These are phyloP conservation scores for Sanderia malayensis DNA, from an alignment of 30 jellyfish, hydroid and myxozoan genomes.

Conservation along the genomic window DNA sequence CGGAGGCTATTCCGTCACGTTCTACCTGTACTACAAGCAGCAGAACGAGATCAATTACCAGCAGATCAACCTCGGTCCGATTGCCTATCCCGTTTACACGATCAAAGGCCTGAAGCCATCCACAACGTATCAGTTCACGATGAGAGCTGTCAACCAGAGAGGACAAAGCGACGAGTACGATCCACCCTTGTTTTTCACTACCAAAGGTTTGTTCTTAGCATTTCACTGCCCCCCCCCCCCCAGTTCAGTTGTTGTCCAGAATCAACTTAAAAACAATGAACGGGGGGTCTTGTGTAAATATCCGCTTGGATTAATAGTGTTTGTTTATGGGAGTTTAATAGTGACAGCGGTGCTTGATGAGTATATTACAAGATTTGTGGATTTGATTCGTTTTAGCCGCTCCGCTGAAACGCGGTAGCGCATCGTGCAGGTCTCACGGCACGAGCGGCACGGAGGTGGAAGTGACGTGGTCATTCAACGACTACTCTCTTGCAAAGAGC, in stretches of 20 bases:
- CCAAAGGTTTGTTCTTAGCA: neutral
- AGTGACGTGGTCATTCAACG: slow-evolving; percentile 52
- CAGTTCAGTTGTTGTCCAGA: too few species aligned
- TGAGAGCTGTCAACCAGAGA: neutral
- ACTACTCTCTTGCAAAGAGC: slow-evolving; percentile 34
- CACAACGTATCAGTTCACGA: slow-evolving; percentile 8
- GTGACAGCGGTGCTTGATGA: too few species aligned
- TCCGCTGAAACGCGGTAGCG: slow-evolving; percentile 16
- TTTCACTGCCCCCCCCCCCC: too few species aligned
- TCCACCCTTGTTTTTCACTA: neutral
- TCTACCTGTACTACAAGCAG: slow-evolving; percentile 56
- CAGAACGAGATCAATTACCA: slow-evolving; percentile 20
- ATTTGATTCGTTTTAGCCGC: neutral
- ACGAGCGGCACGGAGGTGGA: slow-evolving; percentile 54
- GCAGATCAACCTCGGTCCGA: slow-evolving; percentile 48
- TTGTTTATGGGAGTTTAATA: too few species aligned
- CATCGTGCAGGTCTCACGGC: slow-evolving; percentile 33
- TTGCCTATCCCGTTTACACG: slow-evolving; percentile 29
- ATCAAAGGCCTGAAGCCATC: slow-evolving; percentile 54
- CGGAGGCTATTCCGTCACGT: slow-evolving; percentile 86
- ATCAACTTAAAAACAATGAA: too few species aligned
- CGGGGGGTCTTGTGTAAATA: too few species aligned
- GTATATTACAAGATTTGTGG: too few species aligned
- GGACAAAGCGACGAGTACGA: neutral
- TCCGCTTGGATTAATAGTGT: too few species aligned